phyloP scores from a whole-genome alignment of 2,113 vertebrate species.

The Charina bottae region DNA sequence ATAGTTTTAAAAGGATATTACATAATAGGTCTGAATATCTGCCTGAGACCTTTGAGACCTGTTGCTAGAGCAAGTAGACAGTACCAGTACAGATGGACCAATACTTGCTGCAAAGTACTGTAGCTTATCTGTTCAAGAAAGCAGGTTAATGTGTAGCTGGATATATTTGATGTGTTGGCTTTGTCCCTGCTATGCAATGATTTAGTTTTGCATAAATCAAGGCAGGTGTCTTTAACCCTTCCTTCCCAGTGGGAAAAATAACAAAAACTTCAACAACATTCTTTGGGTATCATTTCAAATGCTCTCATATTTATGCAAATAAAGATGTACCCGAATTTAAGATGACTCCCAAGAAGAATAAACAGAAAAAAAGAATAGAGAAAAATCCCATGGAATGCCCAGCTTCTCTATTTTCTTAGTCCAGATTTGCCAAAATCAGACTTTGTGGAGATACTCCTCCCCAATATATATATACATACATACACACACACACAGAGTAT shows the following conservation, averaged over 20 bases:
- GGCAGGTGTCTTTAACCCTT: neutral
- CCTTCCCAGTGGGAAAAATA: neutral
- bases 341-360: neutral
- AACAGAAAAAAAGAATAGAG: neutral
- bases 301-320: neutral
- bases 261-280: neutral
- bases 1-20: neutral
- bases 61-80: neutral
- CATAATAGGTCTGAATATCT: neutral
- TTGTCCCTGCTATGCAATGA: neutral
- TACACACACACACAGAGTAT: no score
- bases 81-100: neutral
- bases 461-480: no score
- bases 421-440: neutral
- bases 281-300: neutral
- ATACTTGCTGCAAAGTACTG: neutral
- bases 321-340: neutral
- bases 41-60: neutral
- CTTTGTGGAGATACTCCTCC: neutral
- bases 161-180: neutral
- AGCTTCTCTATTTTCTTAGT: neutral
- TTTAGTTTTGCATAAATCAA: neutral
- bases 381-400: neutral
- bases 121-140: neutral
- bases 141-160: neutral